Percentiles rank a stretch among this genome's conserved stretches.
Conservation (phyloP, 2,113 vertebrate species). For the Corydoras sp. region DNA sequence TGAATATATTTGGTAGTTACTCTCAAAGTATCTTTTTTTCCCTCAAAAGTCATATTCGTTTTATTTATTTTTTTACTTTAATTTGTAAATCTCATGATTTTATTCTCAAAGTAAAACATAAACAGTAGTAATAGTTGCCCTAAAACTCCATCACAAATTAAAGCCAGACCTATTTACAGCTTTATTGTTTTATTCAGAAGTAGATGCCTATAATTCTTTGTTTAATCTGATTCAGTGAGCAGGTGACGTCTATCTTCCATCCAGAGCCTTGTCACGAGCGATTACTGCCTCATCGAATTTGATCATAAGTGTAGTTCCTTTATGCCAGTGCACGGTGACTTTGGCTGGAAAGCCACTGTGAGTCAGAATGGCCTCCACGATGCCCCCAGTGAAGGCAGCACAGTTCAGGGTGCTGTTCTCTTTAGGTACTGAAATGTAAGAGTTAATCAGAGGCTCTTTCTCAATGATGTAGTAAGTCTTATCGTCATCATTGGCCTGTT, state of each 20-base stretch:
- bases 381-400: slow-evolving; percentile 83
- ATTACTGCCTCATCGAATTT: slow-evolving; percentile 89
- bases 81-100: too few relatives aligned
- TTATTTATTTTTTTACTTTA: too few relatives aligned
- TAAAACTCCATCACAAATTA: too few relatives aligned
- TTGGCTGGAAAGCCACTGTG: slow-evolving; percentile 89
- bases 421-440: slow-evolving; percentile 86
- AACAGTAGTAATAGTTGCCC: too few relatives aligned
- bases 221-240: too few relatives aligned
- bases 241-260: slow-evolving; percentile 69
- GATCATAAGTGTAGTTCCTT: slow-evolving; percentile 96
- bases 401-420: slow-evolving; percentile 95
- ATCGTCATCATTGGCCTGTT: slow-evolving; percentile 91
- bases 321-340: slow-evolving; percentile 92
- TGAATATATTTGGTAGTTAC: too few relatives aligned
- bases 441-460: slow-evolving; percentile 84
- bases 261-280: slow-evolving; percentile 79
- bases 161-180: too few relatives aligned
- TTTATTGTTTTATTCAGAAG: too few relatives aligned
- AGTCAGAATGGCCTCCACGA: slow-evolving; percentile 82
- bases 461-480: slow-evolving; percentile 93
- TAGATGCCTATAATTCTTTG: too few relatives aligned
- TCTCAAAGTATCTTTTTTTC: too few relatives aligned
- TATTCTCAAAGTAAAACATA: too few relatives aligned
- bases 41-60: too few relatives aligned